phyloP scores from a whole-genome alignment of 30 jellyfish, hydroid and myxozoan genomes.

The Pelagia noctiluca region DNA sequence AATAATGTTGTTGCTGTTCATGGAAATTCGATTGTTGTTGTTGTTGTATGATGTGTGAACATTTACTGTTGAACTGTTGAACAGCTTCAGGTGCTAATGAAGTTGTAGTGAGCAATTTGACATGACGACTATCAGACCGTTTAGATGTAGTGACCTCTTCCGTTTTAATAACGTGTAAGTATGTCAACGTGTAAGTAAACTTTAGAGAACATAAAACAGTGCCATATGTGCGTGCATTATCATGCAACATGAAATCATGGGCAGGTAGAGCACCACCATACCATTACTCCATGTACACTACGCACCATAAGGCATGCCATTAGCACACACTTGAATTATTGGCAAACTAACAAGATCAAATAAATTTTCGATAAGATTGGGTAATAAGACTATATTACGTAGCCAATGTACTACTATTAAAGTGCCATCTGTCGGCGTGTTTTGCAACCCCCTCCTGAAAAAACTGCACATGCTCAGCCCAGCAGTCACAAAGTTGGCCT shows the following conservation, averaged over 20 bases:
- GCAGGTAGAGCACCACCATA: not conserved
- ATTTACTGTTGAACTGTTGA: not conserved
- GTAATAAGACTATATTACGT: too few relatives aligned
- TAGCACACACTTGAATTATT: too few relatives aligned
- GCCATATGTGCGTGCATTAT: not conserved
- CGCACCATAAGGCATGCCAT: too few relatives aligned
- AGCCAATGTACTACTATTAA: too few relatives aligned
- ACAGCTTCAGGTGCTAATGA: not conserved
- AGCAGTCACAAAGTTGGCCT: not conserved
- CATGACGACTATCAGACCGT: conserved; percentile 89
- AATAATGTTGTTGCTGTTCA: conserved; percentile 9
- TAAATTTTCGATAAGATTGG: too few relatives aligned
- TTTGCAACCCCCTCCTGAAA: too few relatives aligned
- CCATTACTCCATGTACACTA: too few relatives aligned
- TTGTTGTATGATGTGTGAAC: not conserved
- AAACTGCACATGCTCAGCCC: too few relatives aligned
- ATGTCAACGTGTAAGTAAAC: not conserved
- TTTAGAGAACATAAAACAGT: not conserved
- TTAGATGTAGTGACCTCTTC: conserved; percentile 85
- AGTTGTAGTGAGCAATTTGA: not conserved
- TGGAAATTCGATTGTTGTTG: not conserved
- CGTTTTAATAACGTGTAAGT: conserved; percentile 92
- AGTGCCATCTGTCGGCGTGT: too few relatives aligned
- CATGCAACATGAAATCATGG: not conserved
- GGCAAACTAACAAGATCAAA: too few relatives aligned